Evolutionary conservation across 2,888 invertebrate species (phyloP).

Genomic region (Automeris io): DNA sequence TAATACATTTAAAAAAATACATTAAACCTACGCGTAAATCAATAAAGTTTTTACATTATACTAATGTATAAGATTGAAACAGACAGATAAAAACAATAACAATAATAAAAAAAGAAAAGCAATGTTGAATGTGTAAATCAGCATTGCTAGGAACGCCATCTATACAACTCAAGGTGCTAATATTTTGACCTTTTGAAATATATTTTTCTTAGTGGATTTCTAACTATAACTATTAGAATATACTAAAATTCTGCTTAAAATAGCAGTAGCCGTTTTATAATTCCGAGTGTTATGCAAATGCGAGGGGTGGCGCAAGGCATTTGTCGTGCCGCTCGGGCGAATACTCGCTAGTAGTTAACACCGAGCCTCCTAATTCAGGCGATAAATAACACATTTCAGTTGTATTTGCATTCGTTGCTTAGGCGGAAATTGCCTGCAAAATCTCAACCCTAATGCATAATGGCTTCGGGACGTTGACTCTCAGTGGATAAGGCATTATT

Average conservation of each 20-base stretch:
- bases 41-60: too few relatives aligned
- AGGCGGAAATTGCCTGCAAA: constrained; percentile 68
- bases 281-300: constrained; percentile 29
- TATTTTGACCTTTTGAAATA: too few relatives aligned
- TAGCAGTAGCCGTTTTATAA: constrained; percentile 24
- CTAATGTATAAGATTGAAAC: too few relatives aligned
- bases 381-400: constrained; percentile 70
- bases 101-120: too few relatives aligned
- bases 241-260: not conserved
- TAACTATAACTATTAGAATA: not conserved
- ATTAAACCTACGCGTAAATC: too few relatives aligned
- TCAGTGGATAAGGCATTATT: constrained; percentile 31
- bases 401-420: constrained; percentile 65
- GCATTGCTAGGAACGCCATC: too few relatives aligned
- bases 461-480: constrained; percentile 15
- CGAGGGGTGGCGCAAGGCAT: constrained; percentile 7
- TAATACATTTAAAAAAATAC: too few relatives aligned
- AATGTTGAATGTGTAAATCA: too few relatives aligned
- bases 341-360: constrained; percentile 35
- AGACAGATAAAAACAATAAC: too few relatives aligned
- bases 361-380: constrained; percentile 52
- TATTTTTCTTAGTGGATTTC: too few relatives aligned
- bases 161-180: too few relatives aligned
- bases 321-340: constrained; percentile 4
- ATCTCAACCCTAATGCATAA: constrained; percentile 46